These are phyloP conservation scores for Ceriagrion tenellum DNA, from an alignment of 2,888 invertebrate species.

Conservation along the genomic window DNA sequence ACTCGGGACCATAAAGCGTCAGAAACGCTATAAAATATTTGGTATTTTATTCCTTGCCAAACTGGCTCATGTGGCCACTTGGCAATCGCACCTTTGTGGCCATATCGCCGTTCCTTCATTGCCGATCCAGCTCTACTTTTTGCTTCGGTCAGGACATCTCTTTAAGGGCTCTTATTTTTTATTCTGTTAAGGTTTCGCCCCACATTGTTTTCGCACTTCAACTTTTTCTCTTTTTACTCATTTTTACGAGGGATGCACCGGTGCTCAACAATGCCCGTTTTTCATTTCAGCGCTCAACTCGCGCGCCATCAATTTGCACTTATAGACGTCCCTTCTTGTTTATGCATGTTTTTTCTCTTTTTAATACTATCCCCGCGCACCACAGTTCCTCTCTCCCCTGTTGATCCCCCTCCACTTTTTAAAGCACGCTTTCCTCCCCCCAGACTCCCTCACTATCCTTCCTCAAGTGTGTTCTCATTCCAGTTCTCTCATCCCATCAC, in stretches of 20 bases:
- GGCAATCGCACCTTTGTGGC: not conserved
- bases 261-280: not conserved
- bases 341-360: not conserved
- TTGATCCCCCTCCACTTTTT: not conserved
- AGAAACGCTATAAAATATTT: too few species aligned
- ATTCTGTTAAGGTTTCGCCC: not conserved
- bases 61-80: not conserved
- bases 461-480: too few species aligned
- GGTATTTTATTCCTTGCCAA: not conserved
- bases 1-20: too few species aligned
- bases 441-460: not conserved
- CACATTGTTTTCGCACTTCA: not conserved
- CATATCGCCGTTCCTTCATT: not conserved
- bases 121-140: not conserved
- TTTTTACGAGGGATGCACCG: constrained; percentile 39
- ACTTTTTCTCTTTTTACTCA: not conserved
- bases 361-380: not conserved
- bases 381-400: not conserved
- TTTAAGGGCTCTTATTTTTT: not conserved
- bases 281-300: not conserved
- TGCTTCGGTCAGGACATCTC: not conserved
- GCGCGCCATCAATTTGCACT: constrained; percentile 12
- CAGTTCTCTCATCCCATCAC: not conserved
- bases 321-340: constrained; percentile 17
- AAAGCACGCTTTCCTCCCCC: not conserved